Conservation (phyloP, 2,888 invertebrate genomes). For the Meloe dianella region DNA sequence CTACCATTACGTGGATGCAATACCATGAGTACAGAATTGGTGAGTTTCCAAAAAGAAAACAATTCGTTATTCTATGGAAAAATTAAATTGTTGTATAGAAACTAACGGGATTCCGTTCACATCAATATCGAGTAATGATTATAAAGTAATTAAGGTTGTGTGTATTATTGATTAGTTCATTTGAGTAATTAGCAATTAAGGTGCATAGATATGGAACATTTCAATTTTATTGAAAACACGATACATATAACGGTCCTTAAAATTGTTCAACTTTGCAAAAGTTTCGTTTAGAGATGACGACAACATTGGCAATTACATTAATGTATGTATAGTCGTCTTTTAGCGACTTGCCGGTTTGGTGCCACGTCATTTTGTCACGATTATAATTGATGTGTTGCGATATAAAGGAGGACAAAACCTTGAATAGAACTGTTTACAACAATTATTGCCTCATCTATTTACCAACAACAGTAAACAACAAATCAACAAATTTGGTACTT, state of each 20-base stretch:
- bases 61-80: background rate
- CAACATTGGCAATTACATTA: no score
- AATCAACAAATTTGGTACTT: conserved; percentile 1
- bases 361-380: background rate
- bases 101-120: background rate
- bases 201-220: background rate
- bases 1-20: conserved; percentile 89
- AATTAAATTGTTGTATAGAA: no score
- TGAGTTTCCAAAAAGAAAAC: conserved; percentile 61
- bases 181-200: background rate
- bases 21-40: conserved; percentile 90
- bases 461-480: background rate
- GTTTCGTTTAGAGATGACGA: no score
- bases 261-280: no score
- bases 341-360: no score
- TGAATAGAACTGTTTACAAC: conserved; percentile 22
- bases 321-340: no score
- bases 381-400: conserved; percentile 4
- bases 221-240: background rate
- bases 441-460: conserved; percentile 14
- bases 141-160: background rate
- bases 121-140: background rate
- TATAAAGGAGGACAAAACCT: conserved; percentile 33
- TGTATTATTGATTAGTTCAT: background rate
- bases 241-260: background rate